Evolutionary conservation across 2,113 vertebrate genomes (phyloP).

Genomic region (Glareola pratincola): DNA sequence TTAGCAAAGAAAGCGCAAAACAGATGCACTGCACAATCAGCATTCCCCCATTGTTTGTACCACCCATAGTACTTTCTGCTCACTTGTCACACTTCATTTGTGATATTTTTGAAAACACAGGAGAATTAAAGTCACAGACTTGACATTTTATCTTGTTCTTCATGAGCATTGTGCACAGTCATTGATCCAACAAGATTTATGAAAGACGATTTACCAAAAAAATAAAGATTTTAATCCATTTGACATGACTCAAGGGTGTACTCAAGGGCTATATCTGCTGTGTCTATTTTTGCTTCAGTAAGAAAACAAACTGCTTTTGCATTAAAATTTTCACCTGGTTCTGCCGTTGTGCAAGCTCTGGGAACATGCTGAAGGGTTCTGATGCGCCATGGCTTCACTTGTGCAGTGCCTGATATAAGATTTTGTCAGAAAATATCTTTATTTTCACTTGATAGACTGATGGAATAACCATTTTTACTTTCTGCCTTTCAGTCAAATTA

Average conservation of each 20-base stretch:
- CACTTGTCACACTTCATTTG: background rate
- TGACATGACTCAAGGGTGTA: background rate
- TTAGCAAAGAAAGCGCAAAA: background rate
- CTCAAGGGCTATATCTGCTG: background rate
- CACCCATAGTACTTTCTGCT: background rate
- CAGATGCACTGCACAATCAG: background rate
- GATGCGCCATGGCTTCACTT: background rate
- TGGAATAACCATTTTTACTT: background rate
- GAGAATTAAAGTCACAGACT: background rate
- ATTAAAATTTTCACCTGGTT: background rate
- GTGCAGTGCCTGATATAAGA: background rate
- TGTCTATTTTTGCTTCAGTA: background rate
- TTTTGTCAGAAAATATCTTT: background rate
- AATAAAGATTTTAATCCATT: background rate
- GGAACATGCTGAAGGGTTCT: background rate
- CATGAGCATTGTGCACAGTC: background rate
- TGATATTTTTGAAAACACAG: background rate
- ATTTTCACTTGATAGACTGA: background rate
- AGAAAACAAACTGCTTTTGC: background rate
- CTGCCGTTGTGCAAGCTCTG: background rate
- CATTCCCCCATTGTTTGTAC: background rate
- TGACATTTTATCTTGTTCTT: background rate
- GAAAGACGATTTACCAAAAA: background rate
- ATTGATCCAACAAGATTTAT: background rate
- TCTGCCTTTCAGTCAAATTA: background rate